Evolutionary conservation across 1,140 invertebrate species (phyloP).

Genomic region (Hycleus cichorii): DNA sequence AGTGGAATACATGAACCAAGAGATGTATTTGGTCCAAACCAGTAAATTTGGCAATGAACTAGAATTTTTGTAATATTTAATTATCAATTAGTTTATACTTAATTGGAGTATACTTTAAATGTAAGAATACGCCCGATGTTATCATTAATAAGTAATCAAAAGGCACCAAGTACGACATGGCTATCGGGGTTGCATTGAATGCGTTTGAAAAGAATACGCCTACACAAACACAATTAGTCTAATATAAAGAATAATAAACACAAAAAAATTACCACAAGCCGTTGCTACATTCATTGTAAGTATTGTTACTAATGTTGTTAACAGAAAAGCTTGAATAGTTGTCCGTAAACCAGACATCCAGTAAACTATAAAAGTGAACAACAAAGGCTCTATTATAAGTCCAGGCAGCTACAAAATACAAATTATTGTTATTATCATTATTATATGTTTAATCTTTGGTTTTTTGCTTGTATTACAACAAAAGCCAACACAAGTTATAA

Average conservation of each 20-base stretch:
- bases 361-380: constrained; percentile 71
- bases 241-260: background rate
- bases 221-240: constrained; percentile 37
- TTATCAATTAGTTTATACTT: constrained; percentile 55
- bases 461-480: too few species aligned
- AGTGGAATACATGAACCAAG: constrained; percentile 88
- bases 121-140: constrained; percentile 76
- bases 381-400: constrained; percentile 63
- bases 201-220: constrained; percentile 78
- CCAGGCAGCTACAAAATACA: constrained; percentile 59
- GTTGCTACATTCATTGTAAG: constrained; percentile 76
- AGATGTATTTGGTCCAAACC: constrained; percentile 79
- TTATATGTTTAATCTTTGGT: too few species aligned
- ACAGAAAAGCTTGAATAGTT: constrained; percentile 57
- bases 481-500: too few species aligned
- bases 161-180: constrained; percentile 77
- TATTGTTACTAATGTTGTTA: constrained; percentile 58
- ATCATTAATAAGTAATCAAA: constrained; percentile 85
- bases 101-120: constrained; percentile 56
- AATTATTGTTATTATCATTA: too few species aligned
- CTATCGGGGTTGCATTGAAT: constrained; percentile 69
- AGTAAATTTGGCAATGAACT: constrained; percentile 73
- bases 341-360: constrained; percentile 65
- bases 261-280: constrained; percentile 60
- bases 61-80: constrained; percentile 37